A percentile compares a stretch with the other conserved stretches of the same genome.
phyloP scores from a whole-genome alignment of 2,113 vertebrate species.

The Python bivittatus region DNA sequence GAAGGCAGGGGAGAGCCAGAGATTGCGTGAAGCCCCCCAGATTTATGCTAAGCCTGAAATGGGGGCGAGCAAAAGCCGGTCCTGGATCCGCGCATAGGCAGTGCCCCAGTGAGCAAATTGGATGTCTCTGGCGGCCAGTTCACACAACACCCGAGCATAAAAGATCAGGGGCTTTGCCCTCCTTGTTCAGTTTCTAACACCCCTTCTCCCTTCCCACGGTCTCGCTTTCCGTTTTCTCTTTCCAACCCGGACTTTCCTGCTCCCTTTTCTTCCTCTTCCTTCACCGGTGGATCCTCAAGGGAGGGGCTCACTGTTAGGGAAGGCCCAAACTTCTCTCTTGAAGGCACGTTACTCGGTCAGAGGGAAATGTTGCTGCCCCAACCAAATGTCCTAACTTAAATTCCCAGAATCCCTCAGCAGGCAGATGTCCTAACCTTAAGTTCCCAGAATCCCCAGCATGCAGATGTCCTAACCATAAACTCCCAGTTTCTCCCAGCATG shows the following conservation, averaged over 20 bases:
- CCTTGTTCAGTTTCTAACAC: not conserved
- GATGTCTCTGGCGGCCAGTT: not conserved
- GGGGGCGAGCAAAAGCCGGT: not conserved
- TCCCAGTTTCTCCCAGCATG: no score
- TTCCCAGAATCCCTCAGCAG: not conserved
- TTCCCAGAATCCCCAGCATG: no score
- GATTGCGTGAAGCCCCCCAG: no score
- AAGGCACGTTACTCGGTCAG: not conserved
- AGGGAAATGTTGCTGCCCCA: not conserved
- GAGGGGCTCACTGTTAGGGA: not conserved
- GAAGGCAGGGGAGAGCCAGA: no score
- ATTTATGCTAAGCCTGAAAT: not conserved
- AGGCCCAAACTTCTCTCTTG: not conserved
- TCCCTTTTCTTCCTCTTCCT: no score
- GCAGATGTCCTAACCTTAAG: no score
- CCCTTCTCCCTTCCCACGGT: fast-evolving
- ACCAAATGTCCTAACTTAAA: not conserved
- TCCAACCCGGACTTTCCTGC: no score
- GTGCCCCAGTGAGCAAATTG: not conserved
- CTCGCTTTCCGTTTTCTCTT: no score
- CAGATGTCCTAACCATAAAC: no score
- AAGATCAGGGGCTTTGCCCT: no score
- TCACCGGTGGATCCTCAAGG: not conserved
- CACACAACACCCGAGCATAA: not conserved
- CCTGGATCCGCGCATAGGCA: not conserved